Evolutionary conservation across 1,140 invertebrate species (phyloP).

Genomic region (Rhyzopertha dominica): DNA sequence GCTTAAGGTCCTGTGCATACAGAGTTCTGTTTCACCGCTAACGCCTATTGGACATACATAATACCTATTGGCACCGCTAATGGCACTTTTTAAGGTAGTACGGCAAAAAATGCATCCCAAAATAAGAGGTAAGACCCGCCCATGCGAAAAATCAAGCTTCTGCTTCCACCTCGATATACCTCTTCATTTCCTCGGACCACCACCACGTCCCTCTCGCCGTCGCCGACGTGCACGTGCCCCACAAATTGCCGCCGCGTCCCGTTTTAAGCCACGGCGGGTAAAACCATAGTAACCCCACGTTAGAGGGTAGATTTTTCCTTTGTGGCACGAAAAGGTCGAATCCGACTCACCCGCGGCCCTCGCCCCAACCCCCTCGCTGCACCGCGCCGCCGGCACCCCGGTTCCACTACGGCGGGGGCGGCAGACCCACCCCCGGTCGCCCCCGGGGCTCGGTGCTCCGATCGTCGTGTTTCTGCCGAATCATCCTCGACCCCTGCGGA

Average conservation of each 20-base stretch:
- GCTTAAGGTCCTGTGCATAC: no score
- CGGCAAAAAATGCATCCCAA: no score
- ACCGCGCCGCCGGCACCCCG: constrained; percentile 15
- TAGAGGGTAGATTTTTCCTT: constrained; percentile 27
- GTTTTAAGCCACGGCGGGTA: constrained; percentile 5
- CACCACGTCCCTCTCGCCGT: background rate
- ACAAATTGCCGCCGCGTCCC: constrained; percentile 2
- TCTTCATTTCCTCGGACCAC: background rate
- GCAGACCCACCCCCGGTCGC: constrained; percentile 29
- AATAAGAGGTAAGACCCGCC: no score
- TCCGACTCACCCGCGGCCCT: constrained; percentile 17
- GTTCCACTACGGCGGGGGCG: no score
- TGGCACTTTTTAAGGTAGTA: no score
- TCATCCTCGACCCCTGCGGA: constrained; percentile 40
- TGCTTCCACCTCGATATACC: background rate
- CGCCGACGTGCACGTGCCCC: constrained; percentile 6
- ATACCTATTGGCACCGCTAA: no score
- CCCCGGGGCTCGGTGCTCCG: constrained; percentile 21
- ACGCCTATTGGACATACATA: no score
- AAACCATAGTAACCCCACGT: constrained; percentile 26
- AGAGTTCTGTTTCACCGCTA: no score
- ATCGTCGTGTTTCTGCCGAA: constrained; percentile 37
- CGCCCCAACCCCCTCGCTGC: constrained; percentile 17
- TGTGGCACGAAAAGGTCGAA: constrained; percentile 21
- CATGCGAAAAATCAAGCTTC: no score